Base-by-base conservation (phyloP, 2,888 invertebrate genomes). In the Reticulitermes lucifugus region DNA sequence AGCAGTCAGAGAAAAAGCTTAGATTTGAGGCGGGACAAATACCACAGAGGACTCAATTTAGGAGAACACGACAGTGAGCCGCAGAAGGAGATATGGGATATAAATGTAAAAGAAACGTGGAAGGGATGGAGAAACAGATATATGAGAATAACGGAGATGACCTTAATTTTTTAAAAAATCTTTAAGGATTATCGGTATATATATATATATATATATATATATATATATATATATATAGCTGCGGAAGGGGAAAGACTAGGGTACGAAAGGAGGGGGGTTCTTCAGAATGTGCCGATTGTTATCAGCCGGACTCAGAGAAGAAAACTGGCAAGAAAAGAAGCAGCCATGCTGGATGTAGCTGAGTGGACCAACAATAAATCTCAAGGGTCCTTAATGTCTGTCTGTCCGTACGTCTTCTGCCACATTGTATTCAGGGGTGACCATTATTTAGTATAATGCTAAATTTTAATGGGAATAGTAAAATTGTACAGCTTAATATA, bases 231-330 rank as follows among this genome's bases (percentile, higher is more conserved):
- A 46, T 60, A 70, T 81, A 77, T 51, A 51, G 25, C 6, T 4
- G 46, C n/a, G 59, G 35, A 14, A 46, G 22, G 79, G 35, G 29
- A 51, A 35, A 46, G n/a, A 21, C 14, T 35, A 18, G 14, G 18
- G 41, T 7, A 21, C 10, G 59, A 29, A 14, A 35, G 6, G 55
- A 29, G 22, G 79, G 14, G 22, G 43, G 7, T 46, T 21, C 81
- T 70, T 46, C 81, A 70, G 70, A 70, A 81, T 81, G 81, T 81
- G 81, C 81, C 70, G 81, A 81, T 81, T 81, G 70, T 81, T 81
- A 81, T 81, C 81, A 81, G 22, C 65, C 43, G n/a, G 81, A 77
- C n/a, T 77, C 77, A 77, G 51, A 73, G 73, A 70, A 70, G 70
- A 70, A 70, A 70, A 29, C 73, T 73, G 73, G 41, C 73, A 73